Evolutionary conservation across 2,888 invertebrate genomes (phyloP), one percentile per base, ranked within the genome.

Genomic region (Apamea epomidion): DNA sequence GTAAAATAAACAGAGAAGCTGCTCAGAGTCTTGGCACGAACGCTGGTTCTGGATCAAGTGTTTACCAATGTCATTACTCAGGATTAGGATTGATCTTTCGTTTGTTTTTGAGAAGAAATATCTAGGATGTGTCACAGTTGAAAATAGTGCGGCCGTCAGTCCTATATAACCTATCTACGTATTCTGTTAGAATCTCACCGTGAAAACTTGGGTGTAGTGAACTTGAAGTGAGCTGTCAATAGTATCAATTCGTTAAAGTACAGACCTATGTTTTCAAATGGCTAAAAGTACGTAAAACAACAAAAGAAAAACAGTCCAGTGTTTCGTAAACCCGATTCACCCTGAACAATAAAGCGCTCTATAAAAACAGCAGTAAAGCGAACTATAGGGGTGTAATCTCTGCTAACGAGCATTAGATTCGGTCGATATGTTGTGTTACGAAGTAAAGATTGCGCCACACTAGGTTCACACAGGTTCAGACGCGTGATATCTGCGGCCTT

Each of bases 401-500:
- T 70, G 65, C 80, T 87, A 90, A 88, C 85, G 84, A 89, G 80
- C 68, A 58, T 86, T 86, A 84, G 83, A 88, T 85, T 83, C 76
- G 58, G 75, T 48, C 65, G 86, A 86, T 89, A 83, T 74, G 74
- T 75, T 42, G 71, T 69, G 67, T 86, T 83, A 81, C 78, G 69
- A 84, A 70, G 75, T 82, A 74, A 84, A 77, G 87, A 84, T 90
- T 86, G 84, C 80, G 87, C 86, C 86, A 79, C 88, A 84, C 81
- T 80, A 29, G 78, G 90, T 87, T 90, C 88, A 90, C 85, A 83
- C 93, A 94, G 92, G 95, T 94, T 94, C 94, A 94, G 89, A 32
- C 68, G 80, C 73, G 72, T 75, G 85, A 78, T 92, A 93, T 94
- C 94, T 93, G 93, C 92, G 94, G 93, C 96, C 96, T 96, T 96